A percentile compares a stretch with the other conserved stretches of the same genome.
Evolutionary conservation across 2,113 vertebrate species (phyloP).

Genomic region (Progne subis): DNA sequence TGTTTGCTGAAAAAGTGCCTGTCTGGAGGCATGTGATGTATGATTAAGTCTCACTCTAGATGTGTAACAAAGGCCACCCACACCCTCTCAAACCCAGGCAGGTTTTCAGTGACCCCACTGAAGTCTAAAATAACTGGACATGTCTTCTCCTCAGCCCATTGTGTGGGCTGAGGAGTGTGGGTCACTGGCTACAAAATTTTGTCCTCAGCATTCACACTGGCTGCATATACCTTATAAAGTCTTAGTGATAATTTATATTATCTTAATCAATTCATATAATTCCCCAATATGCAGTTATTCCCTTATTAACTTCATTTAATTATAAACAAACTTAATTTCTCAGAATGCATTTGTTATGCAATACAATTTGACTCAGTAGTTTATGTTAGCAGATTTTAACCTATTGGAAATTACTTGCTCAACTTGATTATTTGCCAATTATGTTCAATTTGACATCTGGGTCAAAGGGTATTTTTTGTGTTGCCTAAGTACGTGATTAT

Average conservation of each 20-base stretch:
- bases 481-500: not conserved
- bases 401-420: not conserved
- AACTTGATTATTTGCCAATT: not conserved
- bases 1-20: not conserved
- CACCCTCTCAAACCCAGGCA: not conserved
- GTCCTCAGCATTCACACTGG: not conserved
- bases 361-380: not conserved
- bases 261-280: not conserved
- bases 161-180: not conserved
- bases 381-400: not conserved
- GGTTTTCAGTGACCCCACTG: not conserved
- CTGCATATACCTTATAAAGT: not conserved
- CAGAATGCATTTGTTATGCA: not conserved
- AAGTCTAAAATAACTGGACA: not conserved
- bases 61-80: slow-evolving; percentile 48
- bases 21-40: not conserved
- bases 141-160: not conserved
- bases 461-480: not conserved
- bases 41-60: not conserved
- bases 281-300: not conserved
- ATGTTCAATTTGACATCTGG: not conserved
- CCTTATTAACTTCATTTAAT: not conserved
- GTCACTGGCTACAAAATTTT: not conserved
- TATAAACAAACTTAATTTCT: not conserved
- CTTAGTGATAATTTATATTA: not conserved